Evolutionary conservation across 2,113 vertebrate genomes (phyloP), one percentile per base, ranked within the genome.

Genomic region (Podiceps cristatus): DNA sequence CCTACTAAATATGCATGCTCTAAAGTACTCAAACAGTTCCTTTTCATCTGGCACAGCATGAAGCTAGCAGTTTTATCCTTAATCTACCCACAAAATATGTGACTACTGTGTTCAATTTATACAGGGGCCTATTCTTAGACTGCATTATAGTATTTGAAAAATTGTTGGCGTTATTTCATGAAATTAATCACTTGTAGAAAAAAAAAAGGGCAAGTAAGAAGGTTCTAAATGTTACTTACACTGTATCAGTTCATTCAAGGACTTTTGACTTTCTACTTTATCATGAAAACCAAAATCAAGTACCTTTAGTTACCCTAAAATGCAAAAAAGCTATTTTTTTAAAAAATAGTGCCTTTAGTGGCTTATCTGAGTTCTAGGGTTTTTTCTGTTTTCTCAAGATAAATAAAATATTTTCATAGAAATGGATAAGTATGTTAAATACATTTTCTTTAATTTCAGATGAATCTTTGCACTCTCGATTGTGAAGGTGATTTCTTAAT

Each of bases 41-140:
- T 95, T 97, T 97, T 97, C 94, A 96, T 97, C 89, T 95, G 93
- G 94, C 91, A 96, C 94, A 96, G 94, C 94, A 95, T 97, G 97
- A 77, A 94, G 86, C 84, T 90, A 88, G 93, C 91, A 90, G 84
- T 93, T 97, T 97, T 93, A 93, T 95, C 89, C 81, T 82, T 96
- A 95, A 96, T 96, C 95, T 97, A 79, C 83, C 84, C 93, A 76
- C 93, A 96, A 96, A 97, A 96, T 94, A 96, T 93, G 93, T 91
- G 93, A 93, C 94, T 96, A 87, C 69, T 68, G 80, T 76, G 50
- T 94, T 91, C 81, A 96, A 78, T 96, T 96, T 96, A 94, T 97
- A 91, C 40, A 78, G 56, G 19, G 45, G 10, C 50, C 91, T 96
- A 90, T 97, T 96, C 93, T 93, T 97, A 95, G 86, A 87, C 49